Base-by-base conservation (phyloP, 1,140 invertebrate species). In the Drosophila ficusphila region DNA sequence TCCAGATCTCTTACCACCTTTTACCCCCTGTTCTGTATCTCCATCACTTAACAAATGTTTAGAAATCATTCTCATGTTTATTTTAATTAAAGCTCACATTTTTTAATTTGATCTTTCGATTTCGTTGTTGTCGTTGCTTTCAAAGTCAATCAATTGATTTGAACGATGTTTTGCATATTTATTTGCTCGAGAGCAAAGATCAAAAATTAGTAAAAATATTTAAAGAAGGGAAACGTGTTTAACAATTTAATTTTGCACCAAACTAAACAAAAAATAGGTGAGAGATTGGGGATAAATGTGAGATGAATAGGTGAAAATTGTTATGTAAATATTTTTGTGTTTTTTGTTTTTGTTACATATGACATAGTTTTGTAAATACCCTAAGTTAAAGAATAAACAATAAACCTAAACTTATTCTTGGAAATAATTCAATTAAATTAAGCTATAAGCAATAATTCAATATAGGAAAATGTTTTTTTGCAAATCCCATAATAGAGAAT, bases 161-260 rank as follows among this genome's bases (percentile, higher is more conserved):
- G 53, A 69, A 52, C 39, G 44, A 64, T 79, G 44, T 60, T 29
- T 62, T 77, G 62, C 72, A 29, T 61, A 38, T 58, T 58, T 47
- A 46, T 77, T 62, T 56, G 56, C 61, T 70, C 29, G 39, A 47
- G 41, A 46, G 60, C 46, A 64, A 62, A 61, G 25, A 31, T 7
- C 52, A 71, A 34, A 64, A 70, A 75, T 88, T 67, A 42, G 82
- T 57, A 53, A 77, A 86, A 88, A 86, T 86, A 88, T 86, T 86
- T 88, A 82, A 86, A 86, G 70, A 86, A 76, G 60, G 69, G 11
- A 77, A 86, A 86, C 82, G 82, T 88, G 82, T 88, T 88, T 54
- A 58, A 81, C 64, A 58, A 51, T 85, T 67, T 62, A 46, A 56
- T 38, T 68, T 31, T 12, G 46, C 47, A 41, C 19, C 60, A 8